Evolutionary conservation across 2,888 invertebrate species (phyloP), one percentile per base, ranked within the genome.

Genomic region (Ganaspis brasiliensis): DNA sequence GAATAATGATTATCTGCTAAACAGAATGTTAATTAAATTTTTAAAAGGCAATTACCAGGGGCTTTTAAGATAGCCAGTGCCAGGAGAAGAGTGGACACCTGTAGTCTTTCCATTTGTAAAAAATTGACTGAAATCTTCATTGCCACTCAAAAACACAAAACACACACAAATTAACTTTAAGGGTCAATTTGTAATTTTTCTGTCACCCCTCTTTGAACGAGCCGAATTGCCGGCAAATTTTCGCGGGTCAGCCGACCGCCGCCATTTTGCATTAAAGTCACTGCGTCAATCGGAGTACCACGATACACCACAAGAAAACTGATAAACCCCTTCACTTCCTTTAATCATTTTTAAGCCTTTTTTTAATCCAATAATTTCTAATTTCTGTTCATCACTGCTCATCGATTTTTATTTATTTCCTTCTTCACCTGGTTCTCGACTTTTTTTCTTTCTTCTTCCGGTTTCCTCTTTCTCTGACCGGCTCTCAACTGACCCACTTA

Each of bases 141-240:
- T 31, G 31, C 31, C 6, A 6, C n/a, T 40, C 3, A 40, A 40
- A 40, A 6, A 9, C 1, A 40, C 12, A 45, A 45, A 45, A 45
- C 1, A 14, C 4, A 45, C 12, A 45, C 12, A 45, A 45, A 45
- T 45, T 45, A 14, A 14, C 81, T 87, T 87, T 77, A 79, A 81
- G 24, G 78, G 86, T 14, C 85, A 88, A 79, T 81, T 87, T 24
- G 84, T 86, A 59, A 85, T 88, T 31, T 84, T 57, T 55, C 2
- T 3, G 35, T 21, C 70, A 26, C 49, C 49, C 24, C 19, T 45
- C 49, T 12, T 45, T n/a, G n/a, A 9, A 14, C n/a, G 26, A 26
- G 14, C 12, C 56, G 10, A 56, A 16, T 3, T n/a, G 40, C 40
- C 57, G 74, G 74, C 55, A 24, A 45, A 67, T 14, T 24, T n/a